These are phyloP conservation scores for Dusona sp. DNA, from an alignment of 2,888 invertebrate species.

Conservation along the genomic window DNA sequence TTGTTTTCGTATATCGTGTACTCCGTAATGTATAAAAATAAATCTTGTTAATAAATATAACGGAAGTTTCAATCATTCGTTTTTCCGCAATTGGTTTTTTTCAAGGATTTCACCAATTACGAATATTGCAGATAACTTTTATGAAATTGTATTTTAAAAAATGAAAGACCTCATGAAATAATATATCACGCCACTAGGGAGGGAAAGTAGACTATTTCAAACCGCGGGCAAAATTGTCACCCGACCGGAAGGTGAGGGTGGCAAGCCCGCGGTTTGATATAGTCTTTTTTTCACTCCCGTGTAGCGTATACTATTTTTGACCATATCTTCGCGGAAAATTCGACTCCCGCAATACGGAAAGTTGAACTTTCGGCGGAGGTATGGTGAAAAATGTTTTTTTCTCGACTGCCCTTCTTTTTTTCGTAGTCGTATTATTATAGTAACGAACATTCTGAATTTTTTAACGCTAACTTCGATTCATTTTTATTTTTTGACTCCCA, in stretches of 20 bases:
- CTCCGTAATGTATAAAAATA: neutral
- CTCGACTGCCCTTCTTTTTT: no score
- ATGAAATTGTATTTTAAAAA: neutral
- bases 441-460: neutral
- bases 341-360: no score
- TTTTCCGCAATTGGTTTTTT: neutral
- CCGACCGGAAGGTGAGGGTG: no score
- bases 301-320: no score
- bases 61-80: neutral
- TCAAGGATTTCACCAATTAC: neutral
- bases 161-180: neutral
- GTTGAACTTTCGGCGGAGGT: no score
- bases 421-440: no score
- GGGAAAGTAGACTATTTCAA: no score
- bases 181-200: no score
- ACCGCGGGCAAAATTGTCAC: no score
- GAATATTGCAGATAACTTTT: neutral
- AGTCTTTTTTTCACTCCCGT: no score
- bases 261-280: no score
- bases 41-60: neutral
- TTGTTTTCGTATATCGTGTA: constrained; percentile 10
- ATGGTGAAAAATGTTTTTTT: neutral
- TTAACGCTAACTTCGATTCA: neutral
- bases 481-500: neutral
- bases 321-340: no score